phyloP scores from a whole-genome alignment of 2,797 vertebrate genomes.

The Urocyon cinereoargenteus region DNA sequence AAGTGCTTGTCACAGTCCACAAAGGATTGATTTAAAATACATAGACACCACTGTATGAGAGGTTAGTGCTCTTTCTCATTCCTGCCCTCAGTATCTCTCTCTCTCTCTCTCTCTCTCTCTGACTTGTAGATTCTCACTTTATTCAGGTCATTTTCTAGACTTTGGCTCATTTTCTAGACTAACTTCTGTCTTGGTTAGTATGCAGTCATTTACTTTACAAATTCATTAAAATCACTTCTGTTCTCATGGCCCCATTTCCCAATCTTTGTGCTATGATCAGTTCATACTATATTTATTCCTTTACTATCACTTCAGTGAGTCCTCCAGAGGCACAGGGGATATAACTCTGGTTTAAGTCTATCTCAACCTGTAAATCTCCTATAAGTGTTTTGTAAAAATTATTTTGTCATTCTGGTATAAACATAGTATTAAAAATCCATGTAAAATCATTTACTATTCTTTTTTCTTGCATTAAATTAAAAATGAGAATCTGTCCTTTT shows the following conservation, averaged over 20 bases:
- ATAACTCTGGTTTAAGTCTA: conserved; percentile 31
- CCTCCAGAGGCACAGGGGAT: conserved; percentile 14
- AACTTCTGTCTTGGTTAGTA: not conserved
- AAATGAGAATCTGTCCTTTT: conserved; percentile 43
- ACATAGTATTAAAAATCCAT: conserved; percentile 27
- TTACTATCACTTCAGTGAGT: conserved; percentile 23
- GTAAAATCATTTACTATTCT: conserved; percentile 52
- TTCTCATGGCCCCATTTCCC: not conserved
- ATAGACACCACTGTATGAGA: not conserved
- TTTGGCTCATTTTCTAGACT: not conserved
- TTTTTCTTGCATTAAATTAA: conserved; percentile 61
- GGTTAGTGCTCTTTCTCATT: not conserved
- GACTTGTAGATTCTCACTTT: not conserved
- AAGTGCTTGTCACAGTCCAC: not conserved
- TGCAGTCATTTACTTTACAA: not conserved
- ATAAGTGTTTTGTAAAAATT: not conserved
- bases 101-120: not conserved
- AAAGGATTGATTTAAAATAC: not conserved
- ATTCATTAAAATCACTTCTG: conserved; percentile 4
- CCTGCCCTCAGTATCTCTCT: not conserved
- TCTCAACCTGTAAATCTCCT: conserved; percentile 41
- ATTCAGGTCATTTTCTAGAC: not conserved
- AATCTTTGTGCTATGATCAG: not conserved
- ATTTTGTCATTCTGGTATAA: conserved; percentile 42
- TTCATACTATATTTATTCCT: conserved; percentile 40